Conservation (phyloP, 2,113 vertebrate species). For the Galemys pyrenaicus region DNA sequence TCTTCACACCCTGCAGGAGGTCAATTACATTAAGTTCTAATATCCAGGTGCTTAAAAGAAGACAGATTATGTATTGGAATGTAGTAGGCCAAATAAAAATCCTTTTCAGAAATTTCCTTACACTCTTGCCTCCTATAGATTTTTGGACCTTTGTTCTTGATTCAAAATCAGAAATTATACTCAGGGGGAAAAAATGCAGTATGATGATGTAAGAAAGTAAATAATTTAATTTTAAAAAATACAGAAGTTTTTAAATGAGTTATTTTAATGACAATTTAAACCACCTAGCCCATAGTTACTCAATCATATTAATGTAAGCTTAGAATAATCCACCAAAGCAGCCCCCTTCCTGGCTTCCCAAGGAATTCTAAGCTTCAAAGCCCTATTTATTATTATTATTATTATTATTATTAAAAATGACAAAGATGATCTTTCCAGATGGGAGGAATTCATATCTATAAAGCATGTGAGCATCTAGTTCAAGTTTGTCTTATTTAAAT, state of each 20-base stretch:
- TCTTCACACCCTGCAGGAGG: slow-evolving; percentile 56
- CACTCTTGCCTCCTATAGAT: neutral
- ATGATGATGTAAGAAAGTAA: no score
- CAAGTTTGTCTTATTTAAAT: slow-evolving; percentile 6
- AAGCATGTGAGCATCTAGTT: neutral
- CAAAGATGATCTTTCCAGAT: neutral
- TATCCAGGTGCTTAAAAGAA: slow-evolving; percentile 50
- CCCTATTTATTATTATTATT: neutral
- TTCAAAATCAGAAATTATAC: neutral
- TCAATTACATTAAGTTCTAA: slow-evolving; percentile 54
- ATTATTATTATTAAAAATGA: neutral
- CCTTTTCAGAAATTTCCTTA: neutral
- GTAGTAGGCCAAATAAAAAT: neutral
- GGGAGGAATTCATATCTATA: neutral
- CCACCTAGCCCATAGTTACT: neutral
- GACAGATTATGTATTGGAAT: slow-evolving; percentile 27
- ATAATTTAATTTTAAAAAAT: no score
- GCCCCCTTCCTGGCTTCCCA: neutral
- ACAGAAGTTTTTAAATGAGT: neutral
- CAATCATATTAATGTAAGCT: neutral
- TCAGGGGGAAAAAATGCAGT: no score
- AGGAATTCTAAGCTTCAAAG: neutral
- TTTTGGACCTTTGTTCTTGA: neutral
- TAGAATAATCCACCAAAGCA: neutral
- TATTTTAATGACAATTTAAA: neutral